phyloP scores from a whole-genome alignment of 2,888 invertebrate species.

The Drosophila bunnanda region DNA sequence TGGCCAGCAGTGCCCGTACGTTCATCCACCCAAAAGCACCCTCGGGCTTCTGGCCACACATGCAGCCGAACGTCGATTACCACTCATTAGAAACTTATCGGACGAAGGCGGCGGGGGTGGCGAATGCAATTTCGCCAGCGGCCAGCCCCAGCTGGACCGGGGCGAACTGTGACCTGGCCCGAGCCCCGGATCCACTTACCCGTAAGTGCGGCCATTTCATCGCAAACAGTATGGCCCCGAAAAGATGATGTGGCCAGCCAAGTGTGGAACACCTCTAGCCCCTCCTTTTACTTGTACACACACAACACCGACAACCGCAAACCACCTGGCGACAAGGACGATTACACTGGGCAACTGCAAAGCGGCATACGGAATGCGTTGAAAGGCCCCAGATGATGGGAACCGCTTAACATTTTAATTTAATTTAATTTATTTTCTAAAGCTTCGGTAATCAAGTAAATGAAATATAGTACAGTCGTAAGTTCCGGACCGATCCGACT shows the following conservation, averaged over 20 bases:
- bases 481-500: not conserved
- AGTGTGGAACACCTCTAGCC: conserved; percentile 34
- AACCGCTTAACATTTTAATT: conserved; percentile 1
- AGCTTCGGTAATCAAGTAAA: not conserved
- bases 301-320: conserved; percentile 1
- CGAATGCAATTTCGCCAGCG: conserved; percentile 51
- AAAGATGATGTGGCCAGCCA: conserved; percentile 53
- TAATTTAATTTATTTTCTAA: not conserved
- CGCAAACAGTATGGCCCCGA: conserved; percentile 46
- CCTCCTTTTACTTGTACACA: not conserved
- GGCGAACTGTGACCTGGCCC: conserved; percentile 12
- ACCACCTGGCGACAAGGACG: conserved; percentile 23
- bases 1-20: not conserved
- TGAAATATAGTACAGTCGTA: no score
- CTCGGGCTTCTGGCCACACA: conserved; percentile 11
- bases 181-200: conserved; percentile 36
- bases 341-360: conserved; percentile 14
- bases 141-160: conserved; percentile 15
- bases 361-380: not conserved
- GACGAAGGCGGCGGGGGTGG: conserved; percentile 12
- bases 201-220: conserved; percentile 54
- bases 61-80: conserved; percentile 50
- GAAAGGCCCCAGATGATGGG: not conserved
- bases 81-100: conserved; percentile 63
- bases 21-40: not conserved